Evolutionary conservation across 2,888 invertebrate species (phyloP).

Genomic region (Trypoxylon attenuatum): DNA sequence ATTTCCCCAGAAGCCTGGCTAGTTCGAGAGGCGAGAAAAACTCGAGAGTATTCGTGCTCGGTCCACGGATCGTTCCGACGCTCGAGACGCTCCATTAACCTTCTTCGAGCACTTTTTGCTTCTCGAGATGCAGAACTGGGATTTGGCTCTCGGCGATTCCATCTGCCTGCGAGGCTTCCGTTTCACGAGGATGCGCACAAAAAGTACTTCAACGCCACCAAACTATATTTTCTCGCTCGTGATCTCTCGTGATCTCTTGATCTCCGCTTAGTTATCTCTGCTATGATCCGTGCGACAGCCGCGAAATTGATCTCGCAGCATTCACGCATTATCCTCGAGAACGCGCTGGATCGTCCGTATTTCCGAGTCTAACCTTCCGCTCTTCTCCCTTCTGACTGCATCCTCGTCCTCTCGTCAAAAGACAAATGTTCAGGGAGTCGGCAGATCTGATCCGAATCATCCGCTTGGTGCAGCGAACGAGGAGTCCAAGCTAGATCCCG

Average conservation of each 20-base stretch:
- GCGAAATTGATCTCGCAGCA: too few species aligned
- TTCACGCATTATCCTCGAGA: too few species aligned
- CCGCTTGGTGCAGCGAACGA: too few species aligned
- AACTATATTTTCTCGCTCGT: neutral
- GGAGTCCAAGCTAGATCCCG: too few species aligned
- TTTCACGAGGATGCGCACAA: constrained; percentile 1
- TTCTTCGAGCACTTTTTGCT: constrained; percentile 42
- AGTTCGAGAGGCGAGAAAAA: constrained; percentile 33
- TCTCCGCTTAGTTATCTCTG: neutral
- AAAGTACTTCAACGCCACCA: neutral
- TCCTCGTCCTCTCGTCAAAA: too few species aligned
- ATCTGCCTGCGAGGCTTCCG: constrained; percentile 21
- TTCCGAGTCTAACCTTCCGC: too few species aligned
- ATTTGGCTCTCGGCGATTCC: constrained; percentile 37
- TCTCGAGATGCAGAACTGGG: constrained; percentile 29
- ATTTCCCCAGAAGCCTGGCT: constrained; percentile 23
- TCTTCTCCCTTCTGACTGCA: too few species aligned
- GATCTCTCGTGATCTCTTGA: neutral
- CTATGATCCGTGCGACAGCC: too few species aligned
- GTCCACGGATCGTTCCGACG: constrained; percentile 52
- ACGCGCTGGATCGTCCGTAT: too few species aligned
- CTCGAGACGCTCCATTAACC: constrained; percentile 55
- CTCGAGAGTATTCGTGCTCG: constrained; percentile 23
- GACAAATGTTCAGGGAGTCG: too few species aligned
- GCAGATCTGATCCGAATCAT: too few species aligned